phyloP scores from a whole-genome alignment of 2,888 invertebrate species.

The Dryobotodes eremita region DNA sequence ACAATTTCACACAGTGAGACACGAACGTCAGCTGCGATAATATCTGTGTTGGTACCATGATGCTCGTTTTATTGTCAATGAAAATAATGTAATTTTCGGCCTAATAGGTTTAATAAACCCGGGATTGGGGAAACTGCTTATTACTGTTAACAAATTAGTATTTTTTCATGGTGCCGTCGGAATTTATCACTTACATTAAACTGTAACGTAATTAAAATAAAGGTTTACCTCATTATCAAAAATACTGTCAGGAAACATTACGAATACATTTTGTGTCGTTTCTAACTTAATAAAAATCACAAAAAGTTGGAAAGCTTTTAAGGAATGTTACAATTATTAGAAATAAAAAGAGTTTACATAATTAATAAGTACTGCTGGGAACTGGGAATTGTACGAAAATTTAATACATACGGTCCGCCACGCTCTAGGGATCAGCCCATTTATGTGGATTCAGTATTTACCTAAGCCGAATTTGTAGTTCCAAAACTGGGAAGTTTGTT shows the following conservation, averaged over 20 bases:
- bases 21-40: neutral
- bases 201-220: neutral
- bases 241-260: neutral
- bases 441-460: slow-evolving; percentile 65
- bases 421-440: slow-evolving; percentile 50
- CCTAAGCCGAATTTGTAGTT: slow-evolving; percentile 43
- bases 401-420: slow-evolving; percentile 32
- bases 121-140: neutral
- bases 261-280: neutral
- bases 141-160: slow-evolving; percentile 21
- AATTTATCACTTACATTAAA: neutral
- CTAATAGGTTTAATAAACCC: neutral
- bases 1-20: neutral
- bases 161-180: neutral
- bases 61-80: neutral
- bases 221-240: neutral
- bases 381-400: slow-evolving; percentile 22
- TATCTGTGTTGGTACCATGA: neutral
- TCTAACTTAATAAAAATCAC: slow-evolving; percentile 13
- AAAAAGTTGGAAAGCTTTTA: slow-evolving; percentile 9
- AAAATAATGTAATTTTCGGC: neutral
- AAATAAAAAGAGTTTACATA: slow-evolving; percentile 21
- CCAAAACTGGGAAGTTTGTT: slow-evolving; percentile 40
- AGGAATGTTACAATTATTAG: slow-evolving; percentile 2
- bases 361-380: slow-evolving; percentile 18